Evolutionary conservation across 2,888 invertebrate genomes (phyloP), one percentile per base, ranked within the genome.

Genomic region (Coelinius sp.): DNA sequence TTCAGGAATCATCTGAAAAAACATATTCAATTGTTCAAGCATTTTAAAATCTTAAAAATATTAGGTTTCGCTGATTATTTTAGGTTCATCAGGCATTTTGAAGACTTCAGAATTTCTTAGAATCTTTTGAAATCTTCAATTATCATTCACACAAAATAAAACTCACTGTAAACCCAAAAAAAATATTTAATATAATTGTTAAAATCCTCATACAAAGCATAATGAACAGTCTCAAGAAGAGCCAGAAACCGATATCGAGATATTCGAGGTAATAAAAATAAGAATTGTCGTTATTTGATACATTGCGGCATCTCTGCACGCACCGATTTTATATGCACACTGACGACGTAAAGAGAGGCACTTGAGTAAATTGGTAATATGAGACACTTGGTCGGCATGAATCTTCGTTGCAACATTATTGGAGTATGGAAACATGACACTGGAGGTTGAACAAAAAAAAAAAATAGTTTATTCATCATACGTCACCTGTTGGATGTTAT

Each of bases 351-450:
- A 49, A 49, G 46, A 44, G 44, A n/a, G 20, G 46, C 46, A 49
- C 20, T 49, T 49, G 46, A 17, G 46, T 49, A 49, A 49, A 49
- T 49, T 49, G 46, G 46, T 49, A 49, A 49, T 49, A 20, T 17
- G 46, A 49, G 46, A 49, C 46, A 49, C 20, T 49, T 49, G 46
- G 20, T 49, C 46, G 46, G 46, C 46, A 49, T 49, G 46, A 49
- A 49, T 49, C 46, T 14, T 20, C 46, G 46, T 20, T 49, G 46
- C 46, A 17, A 49, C 46, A 49, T 49, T 49, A 49, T 49, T 49
- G 46, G 46, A 49, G 46, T 49, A 49, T 49, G 46, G 46, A 49
- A 49, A 49, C 20, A 49, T 20, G 46, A 49, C 8, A 20, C 46
- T 49, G 20, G 20, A 20, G 46, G 4, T 49, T 49, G 31, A n/a